A percentile compares a stretch with the other conserved stretches of the same genome.
Evolutionary conservation across 2,797 vertebrate genomes (phyloP).

Genomic region (Otus scops): DNA sequence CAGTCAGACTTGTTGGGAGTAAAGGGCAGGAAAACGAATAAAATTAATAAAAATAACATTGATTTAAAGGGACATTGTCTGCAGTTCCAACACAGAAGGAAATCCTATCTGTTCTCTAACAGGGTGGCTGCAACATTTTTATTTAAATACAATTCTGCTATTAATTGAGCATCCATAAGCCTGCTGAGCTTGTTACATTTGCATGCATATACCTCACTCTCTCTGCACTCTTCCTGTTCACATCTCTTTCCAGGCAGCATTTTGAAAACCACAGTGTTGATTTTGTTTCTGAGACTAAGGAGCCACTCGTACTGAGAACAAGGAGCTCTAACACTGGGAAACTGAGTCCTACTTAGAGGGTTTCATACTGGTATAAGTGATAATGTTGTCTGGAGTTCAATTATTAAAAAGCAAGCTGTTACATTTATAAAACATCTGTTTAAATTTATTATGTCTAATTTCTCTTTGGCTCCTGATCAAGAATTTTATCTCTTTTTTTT

Average conservation of each 20-base stretch:
- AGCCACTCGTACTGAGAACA: background rate
- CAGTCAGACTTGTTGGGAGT: background rate
- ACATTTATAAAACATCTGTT: background rate
- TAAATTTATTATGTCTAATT: background rate
- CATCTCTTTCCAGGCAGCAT: background rate
- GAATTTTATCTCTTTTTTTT: background rate
- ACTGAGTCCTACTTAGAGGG: background rate
- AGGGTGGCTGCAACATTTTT: background rate
- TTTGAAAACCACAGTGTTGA: background rate
- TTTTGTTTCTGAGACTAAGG: background rate
- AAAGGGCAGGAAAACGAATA: background rate
- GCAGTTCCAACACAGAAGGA: background rate
- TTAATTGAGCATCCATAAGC: background rate
- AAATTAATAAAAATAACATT: background rate
- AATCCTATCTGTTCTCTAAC: background rate
- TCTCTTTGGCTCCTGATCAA: background rate
- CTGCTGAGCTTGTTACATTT: background rate
- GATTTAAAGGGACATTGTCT: background rate
- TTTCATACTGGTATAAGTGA: background rate
- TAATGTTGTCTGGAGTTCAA: background rate
- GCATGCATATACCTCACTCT: background rate
- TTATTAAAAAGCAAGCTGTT: background rate
- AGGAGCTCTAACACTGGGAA: background rate
- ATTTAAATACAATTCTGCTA: background rate
- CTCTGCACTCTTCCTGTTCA: background rate